phyloP scores from a whole-genome alignment of 1,140 invertebrate species.

The Leptopilina clavipes region DNA sequence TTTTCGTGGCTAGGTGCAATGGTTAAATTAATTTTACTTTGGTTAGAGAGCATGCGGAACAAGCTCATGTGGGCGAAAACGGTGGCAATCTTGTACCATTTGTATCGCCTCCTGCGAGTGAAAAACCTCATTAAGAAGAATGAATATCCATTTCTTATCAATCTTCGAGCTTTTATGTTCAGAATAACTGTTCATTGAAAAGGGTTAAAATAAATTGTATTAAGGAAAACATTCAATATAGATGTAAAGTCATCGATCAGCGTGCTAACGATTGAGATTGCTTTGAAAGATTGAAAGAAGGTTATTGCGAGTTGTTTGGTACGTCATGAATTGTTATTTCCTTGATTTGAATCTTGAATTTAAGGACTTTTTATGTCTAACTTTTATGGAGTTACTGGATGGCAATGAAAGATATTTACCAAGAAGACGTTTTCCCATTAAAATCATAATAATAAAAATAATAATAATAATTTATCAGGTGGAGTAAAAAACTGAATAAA shows the following conservation, averaged over 20 bases:
- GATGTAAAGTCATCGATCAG: constrained; percentile 17
- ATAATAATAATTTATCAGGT: neutral
- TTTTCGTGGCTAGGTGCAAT: neutral
- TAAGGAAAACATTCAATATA: neutral
- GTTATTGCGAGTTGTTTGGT: neutral
- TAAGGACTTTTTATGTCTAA: neutral
- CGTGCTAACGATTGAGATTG: neutral
- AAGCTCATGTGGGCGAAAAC: constrained; percentile 11
- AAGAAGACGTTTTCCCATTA: constrained; percentile 16
- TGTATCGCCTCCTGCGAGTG: constrained; percentile 5
- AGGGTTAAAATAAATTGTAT: constrained; percentile 7
- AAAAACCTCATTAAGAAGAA: constrained; percentile 19
- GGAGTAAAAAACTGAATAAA: neutral
- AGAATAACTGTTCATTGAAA: constrained; percentile 18
- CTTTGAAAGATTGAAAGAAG: neutral
- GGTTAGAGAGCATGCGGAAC: neutral
- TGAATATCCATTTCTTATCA: constrained; percentile 28
- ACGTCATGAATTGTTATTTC: constrained; percentile 7
- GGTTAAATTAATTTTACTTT: neutral
- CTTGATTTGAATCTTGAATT: constrained; percentile 20
- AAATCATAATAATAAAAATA: neutral
- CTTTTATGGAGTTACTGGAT: constrained; percentile 3
- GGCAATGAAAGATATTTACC: constrained; percentile 24
- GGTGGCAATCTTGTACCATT: neutral
- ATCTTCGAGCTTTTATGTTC: constrained; percentile 38